Conservation (phyloP, 2,113 vertebrate species). For the Picathartes gymnocephalus region DNA sequence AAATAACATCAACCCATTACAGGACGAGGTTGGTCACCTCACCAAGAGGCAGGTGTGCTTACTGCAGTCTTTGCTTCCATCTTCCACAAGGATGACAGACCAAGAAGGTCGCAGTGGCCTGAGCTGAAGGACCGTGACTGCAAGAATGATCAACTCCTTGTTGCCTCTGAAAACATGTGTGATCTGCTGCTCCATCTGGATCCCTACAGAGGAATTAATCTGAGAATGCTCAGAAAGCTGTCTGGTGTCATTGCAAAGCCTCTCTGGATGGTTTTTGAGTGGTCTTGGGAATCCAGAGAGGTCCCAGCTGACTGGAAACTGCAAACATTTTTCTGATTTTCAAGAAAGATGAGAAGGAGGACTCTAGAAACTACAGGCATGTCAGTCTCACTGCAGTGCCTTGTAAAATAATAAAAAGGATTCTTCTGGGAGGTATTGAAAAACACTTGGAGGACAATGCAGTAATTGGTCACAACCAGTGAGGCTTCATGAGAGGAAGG, state of each 20-base stretch:
- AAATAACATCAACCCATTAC: background rate
- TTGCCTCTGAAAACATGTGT: rapidly evolving
- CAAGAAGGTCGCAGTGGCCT: background rate
- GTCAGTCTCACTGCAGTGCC: background rate
- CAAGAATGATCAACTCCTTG: background rate
- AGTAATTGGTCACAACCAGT: background rate
- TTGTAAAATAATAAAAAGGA: background rate
- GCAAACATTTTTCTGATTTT: background rate
- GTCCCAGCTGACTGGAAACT: background rate
- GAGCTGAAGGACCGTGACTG: background rate
- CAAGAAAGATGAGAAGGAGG: background rate
- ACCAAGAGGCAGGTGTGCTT: background rate
- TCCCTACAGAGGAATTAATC: too few species aligned
- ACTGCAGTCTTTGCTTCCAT: background rate
- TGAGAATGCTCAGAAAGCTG: background rate
- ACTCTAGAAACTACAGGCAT: background rate
- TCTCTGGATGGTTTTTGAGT: background rate
- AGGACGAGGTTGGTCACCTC: background rate
- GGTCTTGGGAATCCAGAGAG: background rate
- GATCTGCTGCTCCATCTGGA: background rate
- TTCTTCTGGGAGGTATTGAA: background rate
- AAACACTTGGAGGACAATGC: background rate
- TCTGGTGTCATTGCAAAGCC: background rate
- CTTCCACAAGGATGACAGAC: background rate
- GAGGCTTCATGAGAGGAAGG: background rate